Evolutionary conservation across 2,113 vertebrate species (phyloP).

Genomic region (Hippocampus mohnikei): DNA sequence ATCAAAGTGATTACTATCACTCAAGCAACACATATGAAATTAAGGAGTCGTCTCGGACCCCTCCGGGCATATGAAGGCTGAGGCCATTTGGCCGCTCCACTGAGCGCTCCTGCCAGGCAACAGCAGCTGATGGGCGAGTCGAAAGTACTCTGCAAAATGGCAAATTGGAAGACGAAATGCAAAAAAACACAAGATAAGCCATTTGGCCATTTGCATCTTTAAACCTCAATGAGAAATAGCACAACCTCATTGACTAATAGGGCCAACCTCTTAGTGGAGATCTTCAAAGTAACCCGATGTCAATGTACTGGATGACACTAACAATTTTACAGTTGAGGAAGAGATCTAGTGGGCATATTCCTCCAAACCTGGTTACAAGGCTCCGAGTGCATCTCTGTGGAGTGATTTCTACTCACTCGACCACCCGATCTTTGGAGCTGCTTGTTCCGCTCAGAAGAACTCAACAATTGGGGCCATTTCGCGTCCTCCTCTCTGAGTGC

Average conservation of each 20-base stretch:
- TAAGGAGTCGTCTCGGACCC: too few relatives aligned
- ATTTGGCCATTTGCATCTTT: not conserved
- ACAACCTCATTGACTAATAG: not conserved
- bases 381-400: not conserved
- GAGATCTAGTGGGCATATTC: constrained; percentile 4
- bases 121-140: too few relatives aligned
- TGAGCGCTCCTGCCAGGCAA: too few relatives aligned
- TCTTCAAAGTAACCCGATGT: not conserved
- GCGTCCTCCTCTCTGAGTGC: constrained; percentile 18
- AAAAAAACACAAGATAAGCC: not conserved
- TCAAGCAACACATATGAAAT: too few relatives aligned
- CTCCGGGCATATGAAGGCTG: too few relatives aligned
- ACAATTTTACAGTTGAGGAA: constrained; percentile 3
- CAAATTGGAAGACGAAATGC: too few relatives aligned
- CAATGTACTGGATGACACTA: not conserved
- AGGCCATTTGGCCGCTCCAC: too few relatives aligned
- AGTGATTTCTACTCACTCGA: constrained; percentile 4
- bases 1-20: too few relatives aligned
- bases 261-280: not conserved
- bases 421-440: constrained; percentile 16
- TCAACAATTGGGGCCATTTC: constrained; percentile 40
- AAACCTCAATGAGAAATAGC: not conserved
- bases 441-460: constrained; percentile 27
- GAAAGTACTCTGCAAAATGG: too few relatives aligned
- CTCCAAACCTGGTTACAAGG: not conserved